Conservation (phyloP, 2,888 invertebrate species). For the Melolontha melolontha region DNA sequence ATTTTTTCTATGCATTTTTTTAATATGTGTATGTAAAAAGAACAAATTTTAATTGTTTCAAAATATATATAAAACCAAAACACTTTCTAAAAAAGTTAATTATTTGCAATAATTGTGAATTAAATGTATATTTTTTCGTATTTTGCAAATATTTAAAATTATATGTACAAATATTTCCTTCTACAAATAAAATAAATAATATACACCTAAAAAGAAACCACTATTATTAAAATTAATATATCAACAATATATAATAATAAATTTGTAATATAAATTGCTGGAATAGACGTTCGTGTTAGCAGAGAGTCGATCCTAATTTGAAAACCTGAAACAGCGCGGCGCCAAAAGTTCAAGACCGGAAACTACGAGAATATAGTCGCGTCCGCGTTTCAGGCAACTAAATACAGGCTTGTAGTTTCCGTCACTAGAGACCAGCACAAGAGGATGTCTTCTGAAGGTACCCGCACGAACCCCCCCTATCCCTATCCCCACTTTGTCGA, state of each 20-base stretch:
- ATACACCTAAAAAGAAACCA: too few species aligned
- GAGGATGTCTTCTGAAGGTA: constrained; percentile 49
- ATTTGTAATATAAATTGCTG: not conserved
- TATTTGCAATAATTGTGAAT: too few species aligned
- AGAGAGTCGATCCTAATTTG: constrained; percentile 26
- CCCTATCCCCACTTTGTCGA: constrained; percentile 53
- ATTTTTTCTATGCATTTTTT: too few species aligned
- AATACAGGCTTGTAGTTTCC: constrained; percentile 51
- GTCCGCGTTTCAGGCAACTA: constrained; percentile 41
- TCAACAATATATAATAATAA: not conserved
- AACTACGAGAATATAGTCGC: constrained; percentile 28
- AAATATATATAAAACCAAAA: too few species aligned
- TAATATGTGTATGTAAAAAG: too few species aligned
- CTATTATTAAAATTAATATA: too few species aligned
- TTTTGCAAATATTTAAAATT: too few species aligned
- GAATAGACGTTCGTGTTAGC: constrained; percentile 3
- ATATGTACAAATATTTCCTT: too few species aligned
- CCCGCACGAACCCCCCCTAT: constrained; percentile 48
- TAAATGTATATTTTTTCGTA: too few species aligned
- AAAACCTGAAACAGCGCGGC: constrained; percentile 36
- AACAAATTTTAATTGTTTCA: too few species aligned
- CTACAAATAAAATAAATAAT: too few species aligned
- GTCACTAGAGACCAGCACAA: constrained; percentile 63
- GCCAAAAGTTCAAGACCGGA: constrained; percentile 39
- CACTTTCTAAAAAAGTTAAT: too few species aligned